A percentile compares a stretch with the other conserved stretches of the same genome.
Evolutionary conservation across 1,140 invertebrate species (phyloP).

Genomic region (Aphaenogaster rudis): DNA sequence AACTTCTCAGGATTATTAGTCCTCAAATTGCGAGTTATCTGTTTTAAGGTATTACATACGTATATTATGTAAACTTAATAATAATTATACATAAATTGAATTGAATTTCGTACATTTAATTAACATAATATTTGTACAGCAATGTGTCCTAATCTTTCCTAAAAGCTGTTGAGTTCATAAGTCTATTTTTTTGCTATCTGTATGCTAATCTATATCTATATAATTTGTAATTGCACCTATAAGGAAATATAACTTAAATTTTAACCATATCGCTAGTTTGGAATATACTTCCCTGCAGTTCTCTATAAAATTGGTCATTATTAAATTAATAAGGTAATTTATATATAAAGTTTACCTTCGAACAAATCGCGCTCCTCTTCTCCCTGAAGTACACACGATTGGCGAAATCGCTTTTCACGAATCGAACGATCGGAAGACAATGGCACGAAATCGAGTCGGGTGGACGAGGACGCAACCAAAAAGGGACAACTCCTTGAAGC

Average conservation of each 20-base stretch:
- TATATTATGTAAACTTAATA: not conserved
- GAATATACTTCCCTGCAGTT: not conserved
- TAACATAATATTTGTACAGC: not conserved
- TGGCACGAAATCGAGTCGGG: conserved; percentile 56
- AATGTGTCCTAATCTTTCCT: not conserved
- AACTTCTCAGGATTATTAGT: not conserved
- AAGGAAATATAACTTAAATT: conserved; percentile 14
- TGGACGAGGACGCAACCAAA: conserved; percentile 29
- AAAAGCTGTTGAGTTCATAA: not conserved
- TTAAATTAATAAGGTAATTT: conserved; percentile 33
- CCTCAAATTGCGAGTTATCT: not conserved
- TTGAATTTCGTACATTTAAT: not conserved
- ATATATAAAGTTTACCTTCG: conserved; percentile 51
- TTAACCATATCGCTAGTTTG: not conserved
- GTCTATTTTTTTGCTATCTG: not conserved
- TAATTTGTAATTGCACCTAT: not conserved
- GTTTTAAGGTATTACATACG: not conserved
- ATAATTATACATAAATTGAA: not conserved
- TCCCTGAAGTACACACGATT: not conserved
- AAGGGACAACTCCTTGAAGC: not conserved
- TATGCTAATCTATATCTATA: not conserved
- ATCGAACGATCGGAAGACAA: conserved; percentile 53
- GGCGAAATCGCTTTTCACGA: conserved; percentile 58
- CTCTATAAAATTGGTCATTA: not conserved
- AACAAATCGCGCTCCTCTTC: conserved; percentile 45